Evolutionary conservation across 2,888 invertebrate species (phyloP).

Genomic region (Hoplodrina blanda): DNA sequence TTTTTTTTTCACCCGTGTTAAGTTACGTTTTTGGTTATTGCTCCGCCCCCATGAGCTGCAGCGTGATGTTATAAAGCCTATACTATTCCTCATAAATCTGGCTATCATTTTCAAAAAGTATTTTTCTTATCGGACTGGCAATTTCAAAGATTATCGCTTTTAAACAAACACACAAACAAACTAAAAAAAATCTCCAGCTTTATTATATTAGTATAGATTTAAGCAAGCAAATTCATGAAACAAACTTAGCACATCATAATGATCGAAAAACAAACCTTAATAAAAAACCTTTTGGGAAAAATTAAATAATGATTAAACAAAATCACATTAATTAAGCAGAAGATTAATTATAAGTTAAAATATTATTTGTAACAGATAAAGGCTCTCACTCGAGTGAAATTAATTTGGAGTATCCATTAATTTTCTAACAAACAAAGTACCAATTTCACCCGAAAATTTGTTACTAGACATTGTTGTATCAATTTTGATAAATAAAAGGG

Average conservation of each 20-base stretch:
- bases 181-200: no score
- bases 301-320: slow-evolving; percentile 21
- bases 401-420: slow-evolving; percentile 78
- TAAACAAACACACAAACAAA: no score
- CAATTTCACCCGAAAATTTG: slow-evolving; percentile 70
- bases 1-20: no score
- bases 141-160: no score
- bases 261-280: slow-evolving; percentile 23
- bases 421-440: slow-evolving; percentile 73
- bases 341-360: slow-evolving; percentile 69
- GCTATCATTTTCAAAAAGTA: no score
- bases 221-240: neutral
- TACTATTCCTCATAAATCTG: no score
- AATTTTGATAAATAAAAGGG: slow-evolving; percentile 63
- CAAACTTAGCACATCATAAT: neutral
- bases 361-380: slow-evolving; percentile 68
- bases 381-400: slow-evolving; percentile 69
- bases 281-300: slow-evolving; percentile 15
- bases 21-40: no score
- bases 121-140: no score
- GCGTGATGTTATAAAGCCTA: no score
- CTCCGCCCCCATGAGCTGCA: no score
- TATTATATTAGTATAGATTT: neutral
- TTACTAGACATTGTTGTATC: slow-evolving; percentile 62
- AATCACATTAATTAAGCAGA: slow-evolving; percentile 51